Evolutionary conservation across 2,888 invertebrate genomes (phyloP).

Genomic region (Hemistola chrysoprasaria): DNA sequence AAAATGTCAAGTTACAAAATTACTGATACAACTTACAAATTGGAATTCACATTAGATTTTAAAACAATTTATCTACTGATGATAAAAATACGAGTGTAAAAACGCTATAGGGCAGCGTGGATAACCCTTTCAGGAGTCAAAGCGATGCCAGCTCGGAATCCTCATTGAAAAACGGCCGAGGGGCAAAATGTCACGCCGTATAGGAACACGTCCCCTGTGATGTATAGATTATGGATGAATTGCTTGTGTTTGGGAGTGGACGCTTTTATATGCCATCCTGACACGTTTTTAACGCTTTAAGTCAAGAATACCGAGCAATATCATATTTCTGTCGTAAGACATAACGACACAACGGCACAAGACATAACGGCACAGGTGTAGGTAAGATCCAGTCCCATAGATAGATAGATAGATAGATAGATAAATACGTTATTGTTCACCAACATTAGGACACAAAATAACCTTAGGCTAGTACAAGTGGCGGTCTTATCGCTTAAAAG

Average conservation of each 20-base stretch:
- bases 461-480: too few species aligned
- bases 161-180: conserved; percentile 67
- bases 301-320: too few species aligned
- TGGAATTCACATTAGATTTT: conserved; percentile 37
- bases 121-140: conserved; percentile 68
- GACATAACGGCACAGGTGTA: too few species aligned
- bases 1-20: too few species aligned
- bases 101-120: conserved; percentile 48
- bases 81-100: conserved; percentile 62
- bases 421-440: too few species aligned
- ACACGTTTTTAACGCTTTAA: conserved; percentile 2
- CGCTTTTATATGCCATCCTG: conserved; percentile 24
- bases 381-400: too few species aligned
- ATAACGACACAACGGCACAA: too few species aligned
- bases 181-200: conserved; percentile 59
- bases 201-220: conserved; percentile 41
- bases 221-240: conserved; percentile 38
- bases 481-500: too few species aligned
- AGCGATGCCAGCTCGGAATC: conserved; percentile 52
- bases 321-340: too few species aligned
- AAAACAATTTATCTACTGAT: conserved; percentile 61
- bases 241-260: conserved; percentile 21
- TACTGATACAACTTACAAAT: conserved; percentile 21
- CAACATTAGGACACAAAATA: too few species aligned
- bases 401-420: too few species aligned